Conservation (phyloP, 2,888 invertebrate species). For the Dusona sp. region DNA sequence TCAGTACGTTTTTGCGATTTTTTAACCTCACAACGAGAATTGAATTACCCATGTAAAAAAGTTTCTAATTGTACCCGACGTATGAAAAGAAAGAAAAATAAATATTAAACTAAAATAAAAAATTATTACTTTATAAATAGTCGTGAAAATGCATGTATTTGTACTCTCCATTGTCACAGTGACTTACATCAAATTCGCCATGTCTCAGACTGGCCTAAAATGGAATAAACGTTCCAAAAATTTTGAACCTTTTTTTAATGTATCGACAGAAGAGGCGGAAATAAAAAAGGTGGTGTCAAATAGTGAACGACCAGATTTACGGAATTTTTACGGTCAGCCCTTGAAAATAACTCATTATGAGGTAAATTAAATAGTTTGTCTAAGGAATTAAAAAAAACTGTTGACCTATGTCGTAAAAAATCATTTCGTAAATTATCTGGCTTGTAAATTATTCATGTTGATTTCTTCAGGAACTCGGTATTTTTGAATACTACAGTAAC, state of each 20-base stretch:
- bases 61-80: too few species aligned
- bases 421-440: too few species aligned
- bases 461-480: conserved; percentile 55
- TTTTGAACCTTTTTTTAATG: conserved; percentile 40
- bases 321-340: conserved; percentile 65
- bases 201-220: conserved; percentile 4
- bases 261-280: background rate
- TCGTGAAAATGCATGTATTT: conserved; percentile 21
- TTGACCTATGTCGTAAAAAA: too few species aligned
- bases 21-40: conserved; percentile 12
- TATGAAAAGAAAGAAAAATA: background rate
- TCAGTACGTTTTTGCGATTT: conserved; percentile 40
- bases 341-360: conserved; percentile 67
- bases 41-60: background rate
- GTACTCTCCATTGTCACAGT: background rate
- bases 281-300: background rate
- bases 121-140: background rate
- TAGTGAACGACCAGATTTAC: conserved; percentile 43
- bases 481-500: conserved; percentile 69
- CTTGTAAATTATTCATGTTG: background rate
- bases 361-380: conserved; percentile 50
- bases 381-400: background rate
- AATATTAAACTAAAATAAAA: background rate
- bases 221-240: conserved; percentile 51
- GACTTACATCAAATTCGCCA: conserved; percentile 11